A percentile compares a stretch with the other conserved stretches of the same genome.
phyloP scores from a whole-genome alignment of 2,888 invertebrate species.

The Diaperis boleti region DNA sequence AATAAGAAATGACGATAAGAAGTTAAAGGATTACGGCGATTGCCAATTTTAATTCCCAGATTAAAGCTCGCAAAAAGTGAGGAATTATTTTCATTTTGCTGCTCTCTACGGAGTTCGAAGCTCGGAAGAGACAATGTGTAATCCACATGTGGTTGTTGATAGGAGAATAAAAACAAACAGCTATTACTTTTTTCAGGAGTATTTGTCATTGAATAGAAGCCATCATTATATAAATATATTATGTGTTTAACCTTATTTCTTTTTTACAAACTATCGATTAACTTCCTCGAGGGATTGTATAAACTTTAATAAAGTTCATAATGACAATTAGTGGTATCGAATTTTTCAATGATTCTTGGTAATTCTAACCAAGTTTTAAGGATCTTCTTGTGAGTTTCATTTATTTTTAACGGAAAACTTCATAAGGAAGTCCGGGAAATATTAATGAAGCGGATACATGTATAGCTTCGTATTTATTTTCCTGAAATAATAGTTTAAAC shows the following conservation, averaged over 20 bases:
- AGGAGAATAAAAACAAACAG: not conserved
- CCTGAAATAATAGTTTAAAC: not conserved
- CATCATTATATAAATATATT: not conserved
- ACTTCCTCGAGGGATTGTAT: not conserved
- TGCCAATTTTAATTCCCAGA: not conserved
- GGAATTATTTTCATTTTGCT: not conserved
- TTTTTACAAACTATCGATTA: not conserved
- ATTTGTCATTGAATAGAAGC: not conserved
- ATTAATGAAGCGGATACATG: conserved; percentile 14
- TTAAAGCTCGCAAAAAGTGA: not conserved
- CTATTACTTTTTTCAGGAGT: not conserved
- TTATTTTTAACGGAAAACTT: conserved; percentile 25
- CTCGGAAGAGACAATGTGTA: not conserved
- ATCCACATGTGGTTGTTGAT: not conserved
- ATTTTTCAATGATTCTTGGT: not conserved
- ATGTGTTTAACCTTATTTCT: no score
- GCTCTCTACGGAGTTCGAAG: not conserved
- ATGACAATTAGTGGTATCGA: not conserved
- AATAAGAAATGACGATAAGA: not conserved
- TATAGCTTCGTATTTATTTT: not conserved
- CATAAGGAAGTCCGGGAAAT: conserved; percentile 7
- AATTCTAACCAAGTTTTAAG: not conserved
- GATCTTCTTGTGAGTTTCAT: conserved; percentile 5
- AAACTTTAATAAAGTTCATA: not conserved
- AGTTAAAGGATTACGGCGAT: not conserved